Conservation (phyloP, 2,797 vertebrate genomes). For the Propithecus perrieri region DNA sequence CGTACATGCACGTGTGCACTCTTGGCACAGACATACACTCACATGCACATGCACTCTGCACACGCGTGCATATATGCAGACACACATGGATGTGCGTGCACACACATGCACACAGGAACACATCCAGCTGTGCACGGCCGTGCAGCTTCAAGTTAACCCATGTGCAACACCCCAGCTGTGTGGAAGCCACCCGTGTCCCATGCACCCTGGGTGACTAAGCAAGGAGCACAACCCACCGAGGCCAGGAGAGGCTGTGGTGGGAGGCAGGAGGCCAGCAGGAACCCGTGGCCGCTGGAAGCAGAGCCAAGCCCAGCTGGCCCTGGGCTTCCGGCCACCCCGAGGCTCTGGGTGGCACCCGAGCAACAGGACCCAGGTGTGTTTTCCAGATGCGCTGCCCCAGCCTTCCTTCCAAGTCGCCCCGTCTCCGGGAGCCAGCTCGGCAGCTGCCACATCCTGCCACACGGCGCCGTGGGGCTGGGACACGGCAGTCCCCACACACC, state of each 20-base stretch:
- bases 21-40: too few species aligned
- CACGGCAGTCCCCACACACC: background rate
- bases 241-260: background rate
- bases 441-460: background rate
- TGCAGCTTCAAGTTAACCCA: fast-evolving
- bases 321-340: fast-evolving
- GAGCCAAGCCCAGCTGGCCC: background rate
- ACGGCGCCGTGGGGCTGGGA: background rate
- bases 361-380: fast-evolving
- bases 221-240: background rate
- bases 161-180: background rate
- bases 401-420: background rate
- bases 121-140: background rate
- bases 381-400: background rate
- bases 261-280: background rate
- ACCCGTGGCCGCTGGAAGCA: too few species aligned
- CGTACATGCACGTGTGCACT: background rate
- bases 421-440: background rate
- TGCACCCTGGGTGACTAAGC: too few species aligned
- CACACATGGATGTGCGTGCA: too few species aligned
- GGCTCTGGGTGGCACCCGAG: background rate
- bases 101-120: background rate
- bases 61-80: too few species aligned
- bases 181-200: background rate
- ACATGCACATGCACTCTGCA: too few species aligned